phyloP scores from a whole-genome alignment of 2,797 vertebrate genomes.

The Mus spretus region DNA sequence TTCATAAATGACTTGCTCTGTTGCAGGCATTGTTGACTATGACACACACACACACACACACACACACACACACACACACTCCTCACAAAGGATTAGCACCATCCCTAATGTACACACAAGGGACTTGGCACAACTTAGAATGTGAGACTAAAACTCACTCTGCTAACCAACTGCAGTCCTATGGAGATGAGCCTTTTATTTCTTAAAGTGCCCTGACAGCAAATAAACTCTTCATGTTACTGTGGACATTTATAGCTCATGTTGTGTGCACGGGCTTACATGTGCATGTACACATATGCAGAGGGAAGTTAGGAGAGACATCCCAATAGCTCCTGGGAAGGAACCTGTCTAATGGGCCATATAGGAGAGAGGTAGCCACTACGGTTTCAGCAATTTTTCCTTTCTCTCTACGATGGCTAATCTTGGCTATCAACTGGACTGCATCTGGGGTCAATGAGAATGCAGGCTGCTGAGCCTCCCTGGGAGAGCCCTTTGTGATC shows the following conservation, averaged over 20 bases:
- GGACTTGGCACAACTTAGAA: background rate
- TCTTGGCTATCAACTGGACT: background rate
- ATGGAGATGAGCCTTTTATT: background rate
- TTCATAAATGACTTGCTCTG: background rate
- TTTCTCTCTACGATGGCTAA: background rate
- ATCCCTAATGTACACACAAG: background rate
- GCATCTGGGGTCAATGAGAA: background rate
- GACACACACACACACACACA: background rate
- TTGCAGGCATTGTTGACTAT: background rate
- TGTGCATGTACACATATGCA: too few species aligned
- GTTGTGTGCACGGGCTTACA: too few species aligned
- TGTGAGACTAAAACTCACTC: background rate
- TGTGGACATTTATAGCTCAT: background rate
- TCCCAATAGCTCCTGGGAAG: background rate
- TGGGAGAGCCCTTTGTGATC: background rate
- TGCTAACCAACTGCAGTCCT: background rate
- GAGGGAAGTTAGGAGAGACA: background rate
- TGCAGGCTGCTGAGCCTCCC: too few species aligned
- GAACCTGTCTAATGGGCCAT: background rate
- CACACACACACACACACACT: background rate
- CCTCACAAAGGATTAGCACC: background rate
- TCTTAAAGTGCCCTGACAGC: conserved; percentile 9
- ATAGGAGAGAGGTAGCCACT: background rate
- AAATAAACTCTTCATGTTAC: background rate
- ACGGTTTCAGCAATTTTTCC: background rate